Base-by-base conservation (phyloP, 2,888 invertebrate genomes). In the Netelia fuscicornis region DNA sequence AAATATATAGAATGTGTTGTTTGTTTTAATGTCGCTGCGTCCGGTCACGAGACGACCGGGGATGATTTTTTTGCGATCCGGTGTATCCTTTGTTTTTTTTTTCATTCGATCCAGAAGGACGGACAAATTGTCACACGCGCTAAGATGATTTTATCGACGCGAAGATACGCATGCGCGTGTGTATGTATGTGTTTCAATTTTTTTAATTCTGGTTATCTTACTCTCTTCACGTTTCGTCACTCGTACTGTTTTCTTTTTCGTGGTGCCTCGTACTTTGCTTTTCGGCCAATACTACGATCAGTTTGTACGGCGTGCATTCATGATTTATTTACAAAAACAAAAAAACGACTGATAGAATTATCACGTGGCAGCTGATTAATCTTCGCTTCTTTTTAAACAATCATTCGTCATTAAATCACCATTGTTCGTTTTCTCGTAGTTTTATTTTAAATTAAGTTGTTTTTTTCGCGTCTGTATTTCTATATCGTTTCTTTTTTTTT, bases 321-420 rank as follows among this genome's bases (percentile, higher is more conserved):
- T 75, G 11, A 48, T 48, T 13, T 48, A 48, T 48, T 48, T 48
- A 48, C 48, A 17, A 17, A 17, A 17, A 17, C 17, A 17, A 48
- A 37, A 37, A 81, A 77, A 84, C 37, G 84, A 81, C 77, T 42
- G 81, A 80, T 70, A 65, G 79, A 75, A 52, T 75, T 56, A 13
- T 68, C 44, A 77, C 65, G 52, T 80, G 79, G 77, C 81, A 78
- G 77, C 74, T 78, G 81, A 70, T 70, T 65, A 76, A 81, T 37
- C 44, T 62, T 48, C 20, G 13, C 8, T 60, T 23, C 52, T 48
- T 13, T 10, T 68, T n/a, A 11, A 37, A 54, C 37, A 13, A 23
- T 68, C 30, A 17, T 60, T 48, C 6, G 10, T 11, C 13, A 10
- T 67, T 11, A 44, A 6, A 67, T 44, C 25, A 37, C 20, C 52